Evolutionary conservation across 2,888 invertebrate genomes (phyloP).

Genomic region (Agrochola lota): DNA sequence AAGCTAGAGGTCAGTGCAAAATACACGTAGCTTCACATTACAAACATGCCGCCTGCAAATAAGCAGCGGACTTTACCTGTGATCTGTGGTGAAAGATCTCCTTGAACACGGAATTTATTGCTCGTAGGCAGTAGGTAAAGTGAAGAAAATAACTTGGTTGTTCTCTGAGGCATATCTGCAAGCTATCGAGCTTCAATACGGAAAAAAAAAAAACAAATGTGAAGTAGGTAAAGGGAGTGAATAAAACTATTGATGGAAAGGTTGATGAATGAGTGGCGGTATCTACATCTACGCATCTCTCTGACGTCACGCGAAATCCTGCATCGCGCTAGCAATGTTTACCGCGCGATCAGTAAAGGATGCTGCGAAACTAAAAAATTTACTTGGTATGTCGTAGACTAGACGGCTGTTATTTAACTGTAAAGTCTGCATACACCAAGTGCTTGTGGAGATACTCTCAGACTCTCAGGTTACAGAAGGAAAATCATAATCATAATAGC

Average conservation of each 20-base stretch:
- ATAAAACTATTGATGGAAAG: not conserved
- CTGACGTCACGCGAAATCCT: no score
- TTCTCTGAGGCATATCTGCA: not conserved
- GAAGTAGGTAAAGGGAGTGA: no score
- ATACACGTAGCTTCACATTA: constrained; percentile 39
- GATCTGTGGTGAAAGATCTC: constrained; percentile 39
- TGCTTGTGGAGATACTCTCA: not conserved
- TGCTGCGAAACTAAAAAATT: no score
- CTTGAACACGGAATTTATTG: constrained; percentile 38
- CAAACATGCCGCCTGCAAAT: constrained; percentile 44
- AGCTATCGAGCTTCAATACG: not conserved
- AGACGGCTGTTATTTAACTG: no score
- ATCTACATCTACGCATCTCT: no score
- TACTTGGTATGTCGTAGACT: no score
- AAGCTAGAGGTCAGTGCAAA: constrained; percentile 42
- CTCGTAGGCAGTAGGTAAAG: not conserved
- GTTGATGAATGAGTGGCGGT: not conserved
- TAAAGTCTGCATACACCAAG: no score
- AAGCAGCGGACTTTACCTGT: constrained; percentile 2
- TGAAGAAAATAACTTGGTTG: not conserved
- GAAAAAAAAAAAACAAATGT: not conserved
- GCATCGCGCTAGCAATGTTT: no score
- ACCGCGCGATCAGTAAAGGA: not conserved
- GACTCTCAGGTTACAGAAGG: not conserved
- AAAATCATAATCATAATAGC: not conserved